phyloP scores from a whole-genome alignment of 2,797 vertebrate genomes.

The Picus viridis region DNA sequence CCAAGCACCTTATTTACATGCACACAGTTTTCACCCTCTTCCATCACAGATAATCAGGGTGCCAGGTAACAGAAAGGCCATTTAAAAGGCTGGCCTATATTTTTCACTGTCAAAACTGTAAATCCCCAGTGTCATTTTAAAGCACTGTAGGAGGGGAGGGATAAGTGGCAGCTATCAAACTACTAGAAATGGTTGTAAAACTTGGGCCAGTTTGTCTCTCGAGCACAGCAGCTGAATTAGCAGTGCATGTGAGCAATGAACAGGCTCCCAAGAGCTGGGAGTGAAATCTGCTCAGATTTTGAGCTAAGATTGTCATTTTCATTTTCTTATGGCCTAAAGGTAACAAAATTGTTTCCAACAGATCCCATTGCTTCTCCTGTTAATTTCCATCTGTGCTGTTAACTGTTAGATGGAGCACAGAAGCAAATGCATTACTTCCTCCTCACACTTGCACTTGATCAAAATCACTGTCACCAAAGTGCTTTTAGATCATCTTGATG shows the following conservation, averaged over 20 bases:
- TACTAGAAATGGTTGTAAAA: neutral
- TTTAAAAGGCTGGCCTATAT: neutral
- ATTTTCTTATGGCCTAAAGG: neutral
- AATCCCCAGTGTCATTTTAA: neutral
- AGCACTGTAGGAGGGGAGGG: neutral
- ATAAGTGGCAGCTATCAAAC: neutral
- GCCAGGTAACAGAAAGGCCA: neutral
- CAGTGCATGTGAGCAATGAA: neutral
- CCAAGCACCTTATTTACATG: conserved; percentile 21
- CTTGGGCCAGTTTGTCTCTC: neutral
- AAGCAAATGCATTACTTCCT: neutral
- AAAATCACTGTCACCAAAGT: neutral
- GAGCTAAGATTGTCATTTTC: neutral
- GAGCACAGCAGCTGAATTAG: neutral
- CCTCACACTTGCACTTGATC: neutral
- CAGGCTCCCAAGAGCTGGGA: rapidly evolving
- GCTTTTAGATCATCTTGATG: neutral
- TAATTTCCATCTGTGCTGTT: neutral
- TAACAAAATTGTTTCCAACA: neutral
- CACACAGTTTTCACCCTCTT: neutral
- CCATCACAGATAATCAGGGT: neutral
- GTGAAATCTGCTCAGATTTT: neutral
- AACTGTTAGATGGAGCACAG: neutral
- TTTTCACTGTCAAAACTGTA: neutral
- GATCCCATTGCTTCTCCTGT: neutral